phyloP scores from a whole-genome alignment of 53 echinoderm and acorn worm genomes.

The Echinarachnius parma region DNA sequence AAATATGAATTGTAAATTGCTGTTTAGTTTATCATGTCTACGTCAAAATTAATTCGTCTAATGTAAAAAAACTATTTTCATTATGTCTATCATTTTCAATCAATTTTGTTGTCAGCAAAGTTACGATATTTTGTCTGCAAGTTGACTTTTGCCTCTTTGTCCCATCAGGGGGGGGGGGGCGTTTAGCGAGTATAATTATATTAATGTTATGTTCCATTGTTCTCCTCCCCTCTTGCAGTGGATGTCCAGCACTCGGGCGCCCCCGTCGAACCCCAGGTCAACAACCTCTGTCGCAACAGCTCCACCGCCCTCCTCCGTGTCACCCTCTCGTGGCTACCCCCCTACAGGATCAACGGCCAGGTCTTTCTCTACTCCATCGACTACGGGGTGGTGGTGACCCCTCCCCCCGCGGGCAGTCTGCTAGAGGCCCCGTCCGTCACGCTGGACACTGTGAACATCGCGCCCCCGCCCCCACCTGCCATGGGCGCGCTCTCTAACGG shows the following conservation, averaged over 20 bases:
- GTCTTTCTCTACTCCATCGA: slow-evolving; percentile 35
- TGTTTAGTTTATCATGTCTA: no score
- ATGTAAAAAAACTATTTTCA: no score
- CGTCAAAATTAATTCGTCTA: no score
- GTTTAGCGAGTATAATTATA: no score
- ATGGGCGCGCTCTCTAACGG: no score
- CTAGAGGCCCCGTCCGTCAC: neutral
- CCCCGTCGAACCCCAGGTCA: slow-evolving; percentile 47
- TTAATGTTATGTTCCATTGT: neutral
- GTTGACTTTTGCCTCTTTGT: neutral
- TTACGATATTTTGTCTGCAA: neutral
- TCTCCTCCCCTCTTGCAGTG: neutral
- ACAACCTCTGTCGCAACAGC: slow-evolving; percentile 49
- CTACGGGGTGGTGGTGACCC: slow-evolving; percentile 27
- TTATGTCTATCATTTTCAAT: no score
- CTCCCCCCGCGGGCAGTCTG: slow-evolving; percentile 22
- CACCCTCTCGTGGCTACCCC: slow-evolving; percentile 54
- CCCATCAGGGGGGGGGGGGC: neutral
- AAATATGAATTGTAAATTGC: no score
- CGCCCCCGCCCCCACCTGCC: neutral
- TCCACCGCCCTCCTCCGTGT: slow-evolving; percentile 31
- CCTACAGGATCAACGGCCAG: slow-evolving; percentile 49
- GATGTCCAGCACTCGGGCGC: slow-evolving; percentile 50
- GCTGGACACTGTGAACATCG: neutral
- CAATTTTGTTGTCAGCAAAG: no score